These are phyloP conservation scores for Varanus salvator DNA, from an alignment of 2,113 vertebrate genomes.

Conservation along the genomic window DNA sequence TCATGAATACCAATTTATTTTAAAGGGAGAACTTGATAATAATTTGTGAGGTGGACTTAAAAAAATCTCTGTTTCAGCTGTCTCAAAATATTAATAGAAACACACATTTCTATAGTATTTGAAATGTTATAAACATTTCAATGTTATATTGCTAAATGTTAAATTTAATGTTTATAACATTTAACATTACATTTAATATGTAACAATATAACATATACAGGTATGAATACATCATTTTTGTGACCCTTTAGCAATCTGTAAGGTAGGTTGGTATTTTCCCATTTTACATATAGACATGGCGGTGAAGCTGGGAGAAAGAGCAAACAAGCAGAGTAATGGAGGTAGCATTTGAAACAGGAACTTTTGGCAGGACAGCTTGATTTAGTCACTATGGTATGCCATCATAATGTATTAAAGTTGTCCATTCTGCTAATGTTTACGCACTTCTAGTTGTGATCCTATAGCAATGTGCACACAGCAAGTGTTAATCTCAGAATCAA, in stretches of 20 bases:
- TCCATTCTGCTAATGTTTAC: background rate
- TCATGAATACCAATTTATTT: background rate
- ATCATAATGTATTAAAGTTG: fast-evolving
- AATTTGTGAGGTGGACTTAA: background rate
- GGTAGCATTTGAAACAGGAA: background rate
- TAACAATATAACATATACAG: no score
- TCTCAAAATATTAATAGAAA: no score
- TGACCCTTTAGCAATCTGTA: background rate
- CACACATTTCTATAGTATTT: background rate
- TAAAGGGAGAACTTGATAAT: background rate
- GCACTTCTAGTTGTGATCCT: background rate
- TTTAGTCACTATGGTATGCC: background rate
- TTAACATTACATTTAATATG: no score
- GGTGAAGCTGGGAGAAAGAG: background rate
- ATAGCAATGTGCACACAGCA: background rate
- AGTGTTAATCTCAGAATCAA: background rate
- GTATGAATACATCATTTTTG: background rate
- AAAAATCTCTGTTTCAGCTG: background rate
- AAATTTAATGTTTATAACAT: no score
- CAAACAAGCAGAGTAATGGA: background rate
- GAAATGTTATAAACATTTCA: background rate
- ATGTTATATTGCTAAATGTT: no score
- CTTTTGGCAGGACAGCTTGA: background rate
- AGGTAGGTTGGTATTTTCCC: background rate
- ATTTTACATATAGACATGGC: background rate